Evolutionary conservation across 2,888 invertebrate genomes (phyloP).

Genomic region (Pandemis cinnamomeana): DNA sequence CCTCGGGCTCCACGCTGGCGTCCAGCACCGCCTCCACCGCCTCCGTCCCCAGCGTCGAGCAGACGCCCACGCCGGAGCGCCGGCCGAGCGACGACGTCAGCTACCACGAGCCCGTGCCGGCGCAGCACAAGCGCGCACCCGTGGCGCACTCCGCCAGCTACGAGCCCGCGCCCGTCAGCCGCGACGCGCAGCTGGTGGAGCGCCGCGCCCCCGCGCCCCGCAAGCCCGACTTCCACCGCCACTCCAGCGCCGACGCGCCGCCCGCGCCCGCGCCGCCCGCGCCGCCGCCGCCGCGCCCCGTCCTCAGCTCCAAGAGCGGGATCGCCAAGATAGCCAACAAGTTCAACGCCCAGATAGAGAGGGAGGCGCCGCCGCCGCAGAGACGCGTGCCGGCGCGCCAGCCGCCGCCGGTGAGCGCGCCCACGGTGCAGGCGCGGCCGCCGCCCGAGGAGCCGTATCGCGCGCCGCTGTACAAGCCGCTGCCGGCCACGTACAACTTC

Average conservation of each 20-base stretch:
- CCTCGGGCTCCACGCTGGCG: slow-evolving; percentile 56
- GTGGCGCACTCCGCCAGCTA: slow-evolving; percentile 63
- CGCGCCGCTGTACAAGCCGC: slow-evolving; percentile 66
- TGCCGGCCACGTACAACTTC: slow-evolving; percentile 77
- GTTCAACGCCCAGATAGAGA: slow-evolving; percentile 65
- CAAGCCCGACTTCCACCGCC: slow-evolving; percentile 71
- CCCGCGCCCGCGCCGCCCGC: slow-evolving; percentile 41
- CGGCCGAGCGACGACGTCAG: slow-evolving; percentile 64
- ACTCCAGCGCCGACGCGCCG: slow-evolving; percentile 70
- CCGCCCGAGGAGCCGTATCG: slow-evolving; percentile 60
- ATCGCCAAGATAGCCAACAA: slow-evolving; percentile 76
- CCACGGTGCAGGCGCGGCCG: slow-evolving; percentile 50
- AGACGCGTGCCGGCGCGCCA: slow-evolving; percentile 45
- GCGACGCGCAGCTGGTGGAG: slow-evolving; percentile 62
- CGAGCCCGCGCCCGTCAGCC: slow-evolving; percentile 59
- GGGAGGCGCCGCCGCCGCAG: slow-evolving; percentile 54
- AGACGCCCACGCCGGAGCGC: slow-evolving; percentile 65
- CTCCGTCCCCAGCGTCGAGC: slow-evolving; percentile 62
- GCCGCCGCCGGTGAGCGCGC: slow-evolving; percentile 29
- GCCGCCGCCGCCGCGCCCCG: slow-evolving; percentile 56
- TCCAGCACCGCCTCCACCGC: slow-evolving; percentile 68
- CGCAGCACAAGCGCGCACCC: slow-evolving; percentile 60
- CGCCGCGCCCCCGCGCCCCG: slow-evolving; percentile 60
- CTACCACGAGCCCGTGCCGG: slow-evolving; percentile 63
- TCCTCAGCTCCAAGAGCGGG: slow-evolving; percentile 66